Evolutionary conservation across 2,888 invertebrate species (phyloP).

Genomic region (Dicyrtomina minuta): DNA sequence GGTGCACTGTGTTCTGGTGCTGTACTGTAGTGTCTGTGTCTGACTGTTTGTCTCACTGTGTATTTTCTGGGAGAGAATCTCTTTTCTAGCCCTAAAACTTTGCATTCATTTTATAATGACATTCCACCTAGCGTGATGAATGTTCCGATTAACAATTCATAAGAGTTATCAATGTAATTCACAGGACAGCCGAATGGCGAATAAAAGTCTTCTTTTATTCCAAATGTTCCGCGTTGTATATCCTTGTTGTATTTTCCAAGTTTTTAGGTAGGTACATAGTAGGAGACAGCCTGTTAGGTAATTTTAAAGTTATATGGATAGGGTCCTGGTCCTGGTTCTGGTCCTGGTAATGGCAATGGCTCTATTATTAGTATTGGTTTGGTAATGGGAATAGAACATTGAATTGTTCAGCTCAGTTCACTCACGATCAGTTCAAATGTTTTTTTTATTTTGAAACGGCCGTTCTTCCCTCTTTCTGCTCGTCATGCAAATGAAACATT

Average conservation of each 20-base stretch:
- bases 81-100: slow-evolving; percentile 38
- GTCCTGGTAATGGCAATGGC: too few species aligned
- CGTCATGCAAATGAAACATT: slow-evolving; percentile 32
- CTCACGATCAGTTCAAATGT: slow-evolving; percentile 15
- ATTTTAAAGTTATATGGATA: too few species aligned
- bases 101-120: slow-evolving; percentile 22
- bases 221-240: too few species aligned
- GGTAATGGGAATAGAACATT: too few species aligned
- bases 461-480: background rate
- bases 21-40: background rate
- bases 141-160: slow-evolving; percentile 34
- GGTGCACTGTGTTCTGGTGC: too few species aligned
- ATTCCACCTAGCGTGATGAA: slow-evolving; percentile 35
- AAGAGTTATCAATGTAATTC: slow-evolving; percentile 34
- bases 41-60: slow-evolving; percentile 4
- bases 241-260: too few species aligned
- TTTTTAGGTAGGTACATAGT: too few species aligned
- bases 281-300: too few species aligned
- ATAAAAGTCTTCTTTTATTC: background rate
- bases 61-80: slow-evolving; percentile 37
- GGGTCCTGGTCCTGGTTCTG: too few species aligned
- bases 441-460: background rate
- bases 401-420: background rate
- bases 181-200: slow-evolving; percentile 9
- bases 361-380: too few species aligned